Percentiles rank a stretch among this genome's conserved stretches.
These are phyloP conservation scores for Pachymerium ferrugineum DNA, from an alignment of 2,888 invertebrate genomes.

Conservation along the genomic window DNA sequence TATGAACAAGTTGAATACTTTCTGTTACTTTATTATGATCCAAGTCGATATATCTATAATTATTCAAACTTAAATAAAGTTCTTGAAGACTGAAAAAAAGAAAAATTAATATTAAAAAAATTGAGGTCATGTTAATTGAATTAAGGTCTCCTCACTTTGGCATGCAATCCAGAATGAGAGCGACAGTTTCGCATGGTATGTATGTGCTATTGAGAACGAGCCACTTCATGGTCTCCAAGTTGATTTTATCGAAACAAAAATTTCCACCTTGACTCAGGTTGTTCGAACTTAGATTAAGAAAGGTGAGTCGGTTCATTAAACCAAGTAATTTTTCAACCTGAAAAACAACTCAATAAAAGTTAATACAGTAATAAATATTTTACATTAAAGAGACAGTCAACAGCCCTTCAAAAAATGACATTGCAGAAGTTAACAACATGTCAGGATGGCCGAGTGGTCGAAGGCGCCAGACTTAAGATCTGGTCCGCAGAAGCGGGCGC, in stretches of 20 bases:
- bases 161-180: slow-evolving; percentile 58
- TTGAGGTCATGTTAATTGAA: neutral
- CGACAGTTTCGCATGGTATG: slow-evolving; percentile 77
- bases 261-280: slow-evolving; percentile 51
- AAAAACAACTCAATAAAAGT: slow-evolving; percentile 38
- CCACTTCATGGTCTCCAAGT: slow-evolving; percentile 52
- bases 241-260: slow-evolving; percentile 34
- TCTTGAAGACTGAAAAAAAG: slow-evolving; percentile 64
- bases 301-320: slow-evolving; percentile 81
- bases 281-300: slow-evolving; percentile 89
- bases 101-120: slow-evolving; percentile 34
- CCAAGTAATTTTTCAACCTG: slow-evolving; percentile 78
- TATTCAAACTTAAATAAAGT: slow-evolving; percentile 85
- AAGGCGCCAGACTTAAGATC: no score
- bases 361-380: slow-evolving; percentile 27
- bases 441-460: no score
- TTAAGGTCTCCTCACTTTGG: slow-evolving; percentile 43
- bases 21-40: slow-evolving; percentile 50
- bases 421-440: no score
- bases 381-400: slow-evolving; percentile 36
- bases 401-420: neutral
- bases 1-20: slow-evolving; percentile 71
- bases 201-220: slow-evolving; percentile 82
- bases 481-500: no score
- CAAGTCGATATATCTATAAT: slow-evolving; percentile 70